A percentile compares a stretch with the other conserved stretches of the same genome.
Evolutionary conservation across 2,797 vertebrate species (phyloP).

Genomic region (Manis pentadactyla): DNA sequence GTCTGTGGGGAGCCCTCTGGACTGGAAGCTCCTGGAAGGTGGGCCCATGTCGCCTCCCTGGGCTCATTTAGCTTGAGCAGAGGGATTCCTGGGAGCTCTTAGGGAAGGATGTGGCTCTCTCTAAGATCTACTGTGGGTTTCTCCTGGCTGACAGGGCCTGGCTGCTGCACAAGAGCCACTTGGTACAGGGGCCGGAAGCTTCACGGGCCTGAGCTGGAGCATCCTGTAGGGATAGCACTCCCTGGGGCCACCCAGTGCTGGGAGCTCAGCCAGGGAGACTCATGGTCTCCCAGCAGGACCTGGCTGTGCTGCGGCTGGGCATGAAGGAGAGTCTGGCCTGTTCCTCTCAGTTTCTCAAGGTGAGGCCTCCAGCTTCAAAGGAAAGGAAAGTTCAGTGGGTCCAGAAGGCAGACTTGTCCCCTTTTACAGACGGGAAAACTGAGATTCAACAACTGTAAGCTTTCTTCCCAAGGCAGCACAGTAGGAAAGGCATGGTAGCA

Average conservation of each 20-base stretch:
- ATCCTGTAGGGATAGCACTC: background rate
- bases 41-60: accelerated
- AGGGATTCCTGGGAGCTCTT: background rate
- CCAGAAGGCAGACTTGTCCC: background rate
- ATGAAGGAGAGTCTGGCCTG: background rate
- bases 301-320: background rate
- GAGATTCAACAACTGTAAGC: background rate
- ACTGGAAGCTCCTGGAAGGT: background rate
- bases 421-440: background rate
- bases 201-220: background rate
- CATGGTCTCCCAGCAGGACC: background rate
- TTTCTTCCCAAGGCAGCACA: background rate
- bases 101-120: background rate
- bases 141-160: accelerated
- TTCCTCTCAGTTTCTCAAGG: background rate
- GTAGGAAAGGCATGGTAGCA: background rate
- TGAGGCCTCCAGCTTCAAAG: background rate
- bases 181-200: background rate
- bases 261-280: background rate
- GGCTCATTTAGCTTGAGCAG: background rate
- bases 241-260: accelerated
- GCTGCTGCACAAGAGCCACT: background rate
- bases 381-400: background rate
- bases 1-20: background rate
- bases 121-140: background rate